Evolutionary conservation across 2,113 vertebrate species (phyloP).

Genomic region (Nothocercus nigrocapillus): DNA sequence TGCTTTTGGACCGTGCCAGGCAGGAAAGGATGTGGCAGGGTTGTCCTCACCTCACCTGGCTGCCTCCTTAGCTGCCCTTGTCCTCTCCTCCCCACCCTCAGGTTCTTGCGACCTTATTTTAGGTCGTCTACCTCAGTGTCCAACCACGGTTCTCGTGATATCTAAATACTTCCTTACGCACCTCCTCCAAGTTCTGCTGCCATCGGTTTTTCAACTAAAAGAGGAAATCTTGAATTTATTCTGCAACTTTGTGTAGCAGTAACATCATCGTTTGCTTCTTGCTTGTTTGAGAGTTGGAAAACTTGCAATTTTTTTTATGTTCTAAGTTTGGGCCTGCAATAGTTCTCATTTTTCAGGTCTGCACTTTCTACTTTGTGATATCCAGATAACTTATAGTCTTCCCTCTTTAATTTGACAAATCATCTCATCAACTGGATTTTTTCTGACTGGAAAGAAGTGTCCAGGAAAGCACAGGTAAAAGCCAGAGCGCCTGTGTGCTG

Average conservation of each 20-base stretch:
- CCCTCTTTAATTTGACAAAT: not conserved
- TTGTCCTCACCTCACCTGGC: no score
- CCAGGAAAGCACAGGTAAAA: not conserved
- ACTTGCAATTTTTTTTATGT: not conserved
- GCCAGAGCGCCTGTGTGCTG: not conserved
- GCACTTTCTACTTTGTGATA: not conserved
- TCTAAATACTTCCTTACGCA: not conserved
- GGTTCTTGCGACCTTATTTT: not conserved
- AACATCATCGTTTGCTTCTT: not conserved
- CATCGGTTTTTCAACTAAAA: not conserved
- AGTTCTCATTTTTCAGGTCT: not conserved
- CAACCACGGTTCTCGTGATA: not conserved
- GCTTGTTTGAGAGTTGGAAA: not conserved
- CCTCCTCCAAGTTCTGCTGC: not conserved
- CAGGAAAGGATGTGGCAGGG: not conserved
- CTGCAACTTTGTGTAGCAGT: no score
- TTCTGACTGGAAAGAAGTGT: not conserved
- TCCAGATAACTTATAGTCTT: not conserved
- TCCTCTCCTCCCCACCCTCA: not conserved
- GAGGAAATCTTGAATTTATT: not conserved
- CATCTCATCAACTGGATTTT: not conserved
- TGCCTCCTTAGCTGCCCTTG: not conserved
- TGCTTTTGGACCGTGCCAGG: not conserved
- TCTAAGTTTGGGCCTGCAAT: not conserved
- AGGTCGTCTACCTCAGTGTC: not conserved